Evolutionary conservation across 2,797 vertebrate species (phyloP), one percentile per base, ranked within the genome.

Genomic region (Enoplosus armatus): DNA sequence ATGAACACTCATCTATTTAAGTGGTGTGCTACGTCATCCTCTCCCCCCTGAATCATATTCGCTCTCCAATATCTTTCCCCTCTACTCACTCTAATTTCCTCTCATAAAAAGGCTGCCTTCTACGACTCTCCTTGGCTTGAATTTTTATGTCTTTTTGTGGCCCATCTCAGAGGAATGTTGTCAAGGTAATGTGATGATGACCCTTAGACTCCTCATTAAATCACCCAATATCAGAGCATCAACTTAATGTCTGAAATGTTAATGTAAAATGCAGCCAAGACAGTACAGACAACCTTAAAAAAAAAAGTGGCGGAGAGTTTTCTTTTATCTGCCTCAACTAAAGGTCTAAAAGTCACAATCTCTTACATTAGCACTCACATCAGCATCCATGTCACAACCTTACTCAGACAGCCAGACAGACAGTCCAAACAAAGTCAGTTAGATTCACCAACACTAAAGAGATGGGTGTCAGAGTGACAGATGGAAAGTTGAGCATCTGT

Each of bases 401-500:
- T 22, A 75, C 47, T 80, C 75, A 88, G 75, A 83, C 80, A 83
- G 71, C 27, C 64, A 82, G 86, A 74, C 87, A 89, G 91, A 77
- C 86, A 72, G 66, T 63, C 80, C 82, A 89, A 91, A 90, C 86
- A 90, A 83, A 90, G 85, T 86, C 87, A 78, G 80, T 91, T 86
- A 79, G 75, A 88, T 83, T 86, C 63, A 79, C 85, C 90, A 85
- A 84, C 79, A 62, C 83, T 85, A 85, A 92, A 91, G 80, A 92
- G 87, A 92, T 64, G 79, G 70, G 80, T 91, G 90, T 89, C 90
- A 81, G 84, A 86, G 84, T 86, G 88, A 91, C 91, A 93, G 86
- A 88, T 85, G 85, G 82, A 91, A 89, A 92, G 92, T 90, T 84
- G 86, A 92, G 89, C 87, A 83, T 92, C 90, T 92, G 92, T 91